These are phyloP conservation scores for Oryzias melastigma DNA, from an alignment of 2,113 vertebrate genomes.

Conservation along the genomic window DNA sequence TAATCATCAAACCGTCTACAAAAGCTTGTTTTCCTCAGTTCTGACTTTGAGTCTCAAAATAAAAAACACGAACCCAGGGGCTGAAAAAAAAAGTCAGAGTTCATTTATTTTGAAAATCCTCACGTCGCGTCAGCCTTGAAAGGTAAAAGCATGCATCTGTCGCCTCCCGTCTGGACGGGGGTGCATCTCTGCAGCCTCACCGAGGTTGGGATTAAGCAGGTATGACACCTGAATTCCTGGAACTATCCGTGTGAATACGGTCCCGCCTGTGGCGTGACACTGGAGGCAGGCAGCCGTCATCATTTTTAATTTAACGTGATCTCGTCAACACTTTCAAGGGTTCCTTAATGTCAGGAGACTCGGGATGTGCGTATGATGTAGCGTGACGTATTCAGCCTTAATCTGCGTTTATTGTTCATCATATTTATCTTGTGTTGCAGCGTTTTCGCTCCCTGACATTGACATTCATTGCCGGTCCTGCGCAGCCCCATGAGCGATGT, in stretches of 20 bases:
- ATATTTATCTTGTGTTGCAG: conserved; percentile 75
- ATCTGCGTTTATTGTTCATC: conserved; percentile 75
- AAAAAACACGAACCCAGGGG: no score
- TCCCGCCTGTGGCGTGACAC: conserved; percentile 34
- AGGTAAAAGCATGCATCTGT: no score
- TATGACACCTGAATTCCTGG: conserved; percentile 47
- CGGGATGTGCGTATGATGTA: conserved; percentile 55
- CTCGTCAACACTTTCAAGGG: conserved; percentile 69
- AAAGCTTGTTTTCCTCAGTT: no score
- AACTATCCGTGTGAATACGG: conserved; percentile 53
- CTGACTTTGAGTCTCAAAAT: no score
- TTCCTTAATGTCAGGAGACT: conserved; percentile 74
- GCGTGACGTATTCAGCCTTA: conserved; percentile 74
- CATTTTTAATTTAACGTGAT: conserved; percentile 68
- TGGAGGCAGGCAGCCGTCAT: conserved; percentile 47
- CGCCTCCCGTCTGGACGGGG: no score
- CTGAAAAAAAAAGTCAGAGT: no score
- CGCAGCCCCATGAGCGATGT: conserved; percentile 74
- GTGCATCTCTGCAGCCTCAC: conserved; percentile 9
- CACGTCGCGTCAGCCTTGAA: no score
- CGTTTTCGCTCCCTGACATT: conserved; percentile 70
- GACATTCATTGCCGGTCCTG: conserved; percentile 74
- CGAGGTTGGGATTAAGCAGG: conserved; percentile 53
- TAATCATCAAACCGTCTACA: no score
- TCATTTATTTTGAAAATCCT: no score